phyloP scores from a whole-genome alignment of 2,888 invertebrate species.

The Campaea margaritaria region DNA sequence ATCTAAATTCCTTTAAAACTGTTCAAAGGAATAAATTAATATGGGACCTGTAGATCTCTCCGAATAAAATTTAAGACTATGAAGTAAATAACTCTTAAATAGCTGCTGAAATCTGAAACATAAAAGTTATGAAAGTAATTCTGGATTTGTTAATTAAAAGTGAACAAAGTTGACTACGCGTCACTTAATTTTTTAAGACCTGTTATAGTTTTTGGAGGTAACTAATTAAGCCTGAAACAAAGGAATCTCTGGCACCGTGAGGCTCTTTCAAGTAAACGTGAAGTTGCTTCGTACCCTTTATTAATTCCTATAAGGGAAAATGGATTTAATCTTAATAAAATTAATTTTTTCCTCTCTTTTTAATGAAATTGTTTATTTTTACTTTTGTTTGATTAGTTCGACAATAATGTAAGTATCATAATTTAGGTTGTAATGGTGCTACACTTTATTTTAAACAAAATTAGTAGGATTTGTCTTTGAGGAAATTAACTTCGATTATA shows the following conservation, averaged over 20 bases:
- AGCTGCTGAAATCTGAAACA: conserved; percentile 75
- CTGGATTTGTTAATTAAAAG: conserved; percentile 41
- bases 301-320: neutral
- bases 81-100: conserved; percentile 46
- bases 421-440: no score
- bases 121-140: conserved; percentile 66
- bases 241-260: conserved; percentile 4
- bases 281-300: neutral
- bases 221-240: conserved; percentile 19
- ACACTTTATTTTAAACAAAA: no score
- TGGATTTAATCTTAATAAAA: neutral
- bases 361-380: neutral
- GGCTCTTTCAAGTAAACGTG: conserved; percentile 2
- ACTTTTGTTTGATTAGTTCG: no score
- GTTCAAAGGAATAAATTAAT: conserved; percentile 40
- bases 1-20: conserved; percentile 41
- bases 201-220: conserved; percentile 11
- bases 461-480: no score
- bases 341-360: neutral
- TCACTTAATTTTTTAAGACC: conserved; percentile 35
- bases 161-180: conserved; percentile 48
- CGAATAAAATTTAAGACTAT: conserved; percentile 44
- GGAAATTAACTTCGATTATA: no score
- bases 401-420: no score
- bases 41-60: neutral